phyloP scores from a whole-genome alignment of 2,888 invertebrate genomes.

The Nematopogon swammerdamellus region DNA sequence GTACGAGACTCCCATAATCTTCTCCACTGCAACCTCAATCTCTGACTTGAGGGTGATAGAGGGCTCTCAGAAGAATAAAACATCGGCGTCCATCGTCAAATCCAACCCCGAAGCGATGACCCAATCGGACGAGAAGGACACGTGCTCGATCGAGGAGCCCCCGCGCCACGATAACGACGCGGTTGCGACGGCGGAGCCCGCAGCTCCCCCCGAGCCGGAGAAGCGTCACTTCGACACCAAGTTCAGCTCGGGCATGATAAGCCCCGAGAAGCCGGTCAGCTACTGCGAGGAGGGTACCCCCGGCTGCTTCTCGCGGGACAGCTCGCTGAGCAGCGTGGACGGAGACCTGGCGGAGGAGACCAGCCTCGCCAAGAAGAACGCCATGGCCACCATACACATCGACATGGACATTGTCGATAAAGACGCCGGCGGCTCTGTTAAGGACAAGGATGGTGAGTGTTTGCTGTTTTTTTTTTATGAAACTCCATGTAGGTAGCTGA shows the following conservation, averaged over 20 bases:
- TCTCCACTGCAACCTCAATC: conserved; percentile 88
- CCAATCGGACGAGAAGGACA: conserved; percentile 48
- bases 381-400: conserved; percentile 39
- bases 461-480: no score
- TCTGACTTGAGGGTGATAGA: conserved; percentile 70
- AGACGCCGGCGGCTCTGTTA: conserved; percentile 27
- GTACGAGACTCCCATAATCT: conserved; percentile 73
- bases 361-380: conserved; percentile 40
- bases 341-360: conserved; percentile 51
- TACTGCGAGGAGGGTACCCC: conserved; percentile 90
- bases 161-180: conserved; percentile 45
- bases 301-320: conserved; percentile 69
- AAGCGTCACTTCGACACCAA: conserved; percentile 44
- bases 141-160: conserved; percentile 46
- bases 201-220: conserved; percentile 22
- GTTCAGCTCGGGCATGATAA: conserved; percentile 67
- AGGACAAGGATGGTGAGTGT: conserved; percentile 44
- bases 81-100: conserved; percentile 27
- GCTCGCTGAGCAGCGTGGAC: conserved; percentile 57
- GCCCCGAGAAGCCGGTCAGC: conserved; percentile 75
- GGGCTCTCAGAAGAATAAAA: conserved; percentile 29
- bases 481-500: no score
- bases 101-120: conserved; percentile 45
- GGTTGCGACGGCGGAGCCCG: conserved; percentile 21
- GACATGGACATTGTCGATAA: conserved; percentile 30